These are phyloP conservation scores for Sebastes wilsoni DNA, from an alignment of 2,797 vertebrate genomes.

Conservation along the genomic window DNA sequence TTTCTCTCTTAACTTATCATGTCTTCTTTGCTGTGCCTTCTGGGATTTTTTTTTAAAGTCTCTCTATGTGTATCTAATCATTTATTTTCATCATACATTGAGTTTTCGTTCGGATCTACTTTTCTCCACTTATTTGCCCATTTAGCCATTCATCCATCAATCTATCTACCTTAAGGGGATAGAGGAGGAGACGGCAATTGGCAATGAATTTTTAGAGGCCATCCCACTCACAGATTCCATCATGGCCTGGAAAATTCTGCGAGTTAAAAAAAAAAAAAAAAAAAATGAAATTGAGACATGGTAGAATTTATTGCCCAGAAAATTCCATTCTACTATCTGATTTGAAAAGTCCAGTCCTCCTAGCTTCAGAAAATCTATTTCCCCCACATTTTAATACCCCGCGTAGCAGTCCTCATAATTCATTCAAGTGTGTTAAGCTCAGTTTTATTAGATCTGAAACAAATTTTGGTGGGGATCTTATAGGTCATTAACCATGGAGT, in stretches of 20 bases:
- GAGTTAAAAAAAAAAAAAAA: constrained; percentile 63
- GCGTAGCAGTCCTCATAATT: constrained; percentile 99
- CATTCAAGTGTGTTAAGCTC: constrained; percentile 99
- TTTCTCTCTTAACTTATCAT: constrained; percentile 18
- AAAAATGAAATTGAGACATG: constrained; percentile 89
- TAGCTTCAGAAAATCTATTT: constrained; percentile 99
- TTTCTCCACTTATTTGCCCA: constrained; percentile 80
- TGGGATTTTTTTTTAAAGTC: constrained; percentile 60
- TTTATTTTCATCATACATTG: constrained; percentile 76
- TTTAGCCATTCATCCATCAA: constrained; percentile 82
- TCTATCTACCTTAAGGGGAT: constrained; percentile 80
- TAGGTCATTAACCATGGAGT: constrained; percentile 99
- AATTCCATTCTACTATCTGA: constrained; percentile 99
- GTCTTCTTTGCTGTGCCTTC: constrained; percentile 32
- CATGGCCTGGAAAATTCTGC: constrained; percentile 90
- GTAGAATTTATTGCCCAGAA: constrained; percentile 99
- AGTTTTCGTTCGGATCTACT: constrained; percentile 75
- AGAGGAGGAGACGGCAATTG: constrained; percentile 78
- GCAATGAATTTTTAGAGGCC: constrained; percentile 87
- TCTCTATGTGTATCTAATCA: constrained; percentile 75
- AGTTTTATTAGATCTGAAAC: constrained; percentile 99
- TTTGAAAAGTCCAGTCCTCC: constrained; percentile 99
- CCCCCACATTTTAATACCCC: constrained; percentile 99
- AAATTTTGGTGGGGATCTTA: constrained; percentile 99
- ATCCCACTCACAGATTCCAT: constrained; percentile 91